A percentile compares a stretch with the other conserved stretches of the same genome.
Evolutionary conservation across 2,888 invertebrate genomes (phyloP).

Genomic region (Dimorphilus gyrociliatus): DNA sequence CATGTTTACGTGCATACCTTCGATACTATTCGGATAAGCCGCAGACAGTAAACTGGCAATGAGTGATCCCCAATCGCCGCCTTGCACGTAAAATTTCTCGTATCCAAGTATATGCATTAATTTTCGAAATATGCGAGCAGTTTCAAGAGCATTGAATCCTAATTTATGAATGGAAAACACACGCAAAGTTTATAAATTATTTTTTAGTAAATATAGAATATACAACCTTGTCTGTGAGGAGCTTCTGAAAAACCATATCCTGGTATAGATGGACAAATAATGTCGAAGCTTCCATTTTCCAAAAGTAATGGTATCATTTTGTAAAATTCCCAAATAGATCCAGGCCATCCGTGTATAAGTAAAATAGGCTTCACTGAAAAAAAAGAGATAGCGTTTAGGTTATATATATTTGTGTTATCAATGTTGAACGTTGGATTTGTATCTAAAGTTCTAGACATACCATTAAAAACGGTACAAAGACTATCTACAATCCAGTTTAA

Average conservation of each 20-base stretch:
- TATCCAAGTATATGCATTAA: constrained; percentile 55
- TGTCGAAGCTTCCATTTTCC: too few species aligned
- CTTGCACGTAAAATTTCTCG: constrained; percentile 52
- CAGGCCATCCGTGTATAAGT: constrained; percentile 70
- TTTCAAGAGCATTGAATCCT: constrained; percentile 5
- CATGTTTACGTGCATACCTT: too few species aligned
- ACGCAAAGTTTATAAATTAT: constrained; percentile 2
- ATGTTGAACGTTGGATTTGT: too few species aligned
- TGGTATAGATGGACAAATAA: constrained; percentile 42
- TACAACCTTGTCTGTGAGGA: constrained; percentile 46
- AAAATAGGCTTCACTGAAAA: constrained; percentile 45
- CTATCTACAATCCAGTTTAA: too few species aligned
- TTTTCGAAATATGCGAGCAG: constrained; percentile 44
- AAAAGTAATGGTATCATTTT: constrained; percentile 42
- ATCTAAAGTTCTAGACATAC: too few species aligned
- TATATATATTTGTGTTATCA: too few species aligned
- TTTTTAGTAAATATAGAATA: neutral
- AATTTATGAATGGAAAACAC: too few species aligned
- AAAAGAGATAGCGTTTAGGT: too few species aligned
- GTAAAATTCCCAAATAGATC: constrained; percentile 62
- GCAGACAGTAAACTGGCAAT: constrained; percentile 49
- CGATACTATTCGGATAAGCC: constrained; percentile 47
- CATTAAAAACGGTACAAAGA: too few species aligned
- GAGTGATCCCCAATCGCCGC: constrained; percentile 64
- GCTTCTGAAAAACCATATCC: constrained; percentile 44